Evolutionary conservation across 2,888 invertebrate species (phyloP).

Genomic region (Dasysyrphus albostriatus): DNA sequence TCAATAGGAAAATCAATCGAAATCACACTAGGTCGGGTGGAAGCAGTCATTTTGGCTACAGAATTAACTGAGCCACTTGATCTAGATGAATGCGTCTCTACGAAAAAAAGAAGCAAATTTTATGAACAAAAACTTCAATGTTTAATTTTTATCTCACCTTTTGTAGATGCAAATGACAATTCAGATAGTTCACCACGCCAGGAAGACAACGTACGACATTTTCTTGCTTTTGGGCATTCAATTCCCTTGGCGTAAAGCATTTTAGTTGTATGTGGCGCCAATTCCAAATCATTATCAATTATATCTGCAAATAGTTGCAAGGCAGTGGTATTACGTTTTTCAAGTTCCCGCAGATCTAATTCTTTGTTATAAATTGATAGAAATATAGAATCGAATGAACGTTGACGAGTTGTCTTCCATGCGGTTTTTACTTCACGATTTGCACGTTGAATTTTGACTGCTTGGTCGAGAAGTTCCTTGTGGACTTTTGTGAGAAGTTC

Average conservation of each 20-base stretch:
- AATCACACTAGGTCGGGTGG: conserved; percentile 79
- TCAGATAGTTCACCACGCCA: conserved; percentile 80
- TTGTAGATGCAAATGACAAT: conserved; percentile 77
- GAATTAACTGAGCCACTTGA: conserved; percentile 34
- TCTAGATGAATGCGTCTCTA: conserved; percentile 51
- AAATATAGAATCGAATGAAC: conserved; percentile 79
- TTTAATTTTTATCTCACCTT: conserved; percentile 75
- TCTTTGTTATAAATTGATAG: conserved; percentile 83
- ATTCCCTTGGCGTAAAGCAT: conserved; percentile 81
- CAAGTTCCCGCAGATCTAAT: conserved; percentile 86
- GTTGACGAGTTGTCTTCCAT: conserved; percentile 79
- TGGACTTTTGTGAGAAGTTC: conserved; percentile 80
- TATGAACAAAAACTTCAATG: background rate
- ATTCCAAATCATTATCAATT: conserved; percentile 79
- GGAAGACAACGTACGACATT: conserved; percentile 78
- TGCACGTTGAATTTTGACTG: conserved; percentile 81
- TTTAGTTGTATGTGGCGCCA: conserved; percentile 80
- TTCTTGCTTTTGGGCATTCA: conserved; percentile 81
- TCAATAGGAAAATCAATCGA: conserved; percentile 80
- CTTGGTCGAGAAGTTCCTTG: conserved; percentile 82
- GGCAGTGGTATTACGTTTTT: conserved; percentile 85
- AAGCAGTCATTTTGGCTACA: conserved; percentile 60
- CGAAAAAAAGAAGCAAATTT: background rate
- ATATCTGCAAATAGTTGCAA: conserved; percentile 86
- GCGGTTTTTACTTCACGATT: conserved; percentile 81